These are phyloP conservation scores for Pseudococcus jackbeardsleyi DNA, from an alignment of 2,888 invertebrate genomes.

Conservation along the genomic window DNA sequence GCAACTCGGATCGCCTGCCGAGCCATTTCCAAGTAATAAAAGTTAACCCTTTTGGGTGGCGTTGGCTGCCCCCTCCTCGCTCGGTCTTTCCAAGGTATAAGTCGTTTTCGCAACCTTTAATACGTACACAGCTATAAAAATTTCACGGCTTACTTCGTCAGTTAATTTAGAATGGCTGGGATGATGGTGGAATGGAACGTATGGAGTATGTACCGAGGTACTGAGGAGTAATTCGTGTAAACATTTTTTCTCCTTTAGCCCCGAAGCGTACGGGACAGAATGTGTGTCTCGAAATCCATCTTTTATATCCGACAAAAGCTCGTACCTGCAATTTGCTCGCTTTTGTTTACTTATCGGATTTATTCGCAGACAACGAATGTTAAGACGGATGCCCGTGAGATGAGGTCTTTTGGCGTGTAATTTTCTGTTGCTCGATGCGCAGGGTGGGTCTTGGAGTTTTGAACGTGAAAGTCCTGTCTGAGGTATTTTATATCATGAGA, in stretches of 20 bases:
- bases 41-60: background rate
- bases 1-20: background rate
- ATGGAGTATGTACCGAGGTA: background rate
- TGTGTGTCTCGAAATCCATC: background rate
- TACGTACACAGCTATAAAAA: slow-evolving; percentile 12
- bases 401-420: background rate
- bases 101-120: slow-evolving; percentile 6
- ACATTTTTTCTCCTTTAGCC: background rate
- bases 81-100: slow-evolving; percentile 8
- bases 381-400: background rate
- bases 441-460: no score
- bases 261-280: background rate
- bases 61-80: background rate
- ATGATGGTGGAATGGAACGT: background rate
- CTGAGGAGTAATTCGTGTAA: background rate
- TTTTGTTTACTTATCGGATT: background rate
- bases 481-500: no score
- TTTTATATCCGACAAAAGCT: slow-evolving; percentile 5
- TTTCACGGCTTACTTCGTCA: slow-evolving; percentile 14
- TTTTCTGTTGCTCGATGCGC: no score
- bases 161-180: background rate
- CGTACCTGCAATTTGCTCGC: background rate
- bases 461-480: no score
- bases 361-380: background rate
- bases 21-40: slow-evolving; percentile 1